Evolutionary conservation across 2,888 invertebrate species (phyloP), one percentile per base, ranked within the genome.

Genomic region (Leptopilina syphax): DNA sequence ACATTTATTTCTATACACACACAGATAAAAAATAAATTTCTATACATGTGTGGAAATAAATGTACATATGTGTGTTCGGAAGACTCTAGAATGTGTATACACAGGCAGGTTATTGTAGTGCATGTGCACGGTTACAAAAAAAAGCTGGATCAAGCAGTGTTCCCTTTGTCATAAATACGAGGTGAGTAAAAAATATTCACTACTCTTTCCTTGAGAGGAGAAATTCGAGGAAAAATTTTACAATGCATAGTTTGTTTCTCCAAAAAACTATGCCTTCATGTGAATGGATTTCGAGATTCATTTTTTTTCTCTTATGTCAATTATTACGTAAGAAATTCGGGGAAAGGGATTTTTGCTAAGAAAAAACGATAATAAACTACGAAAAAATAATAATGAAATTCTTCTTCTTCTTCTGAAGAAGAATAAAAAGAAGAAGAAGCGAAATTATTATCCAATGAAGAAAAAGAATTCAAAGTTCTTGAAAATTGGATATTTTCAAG

Each of bases 131-230:
- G 9, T 0, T 57, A 27, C 34, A 63, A 34, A 73, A 73, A 34
- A 73, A 50, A 73, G 57, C 70, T n/a, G 70, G 57, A 57, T 73
- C 70, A 54, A 73, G 70, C 34, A 73, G 34, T 73, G 57, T 50
- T 50, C 57, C 27, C 57, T 73, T 50, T 50, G 12, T 50, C 10
- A 50, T 9, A 50, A 10, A 73, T 73, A 73, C 70, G 27, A 57
- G 70, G 34, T 34, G 34, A n/a, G 70, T 73, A 73, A 63, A 73
- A 73, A 44, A 44, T 44, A 27, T 73, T 9, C n/a, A 34, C 57
- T 27, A 12, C 27, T 27, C 34, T 34, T 27, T 27, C 34, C 70
- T 73, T 34, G 34, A 34, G 27, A 73, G 27, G 54, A 50, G 0
- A 10, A 73, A 73, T 57, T 73, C 70, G 27, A 34, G 70, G 70